Conservation (phyloP, 2,888 invertebrate genomes). For the Eristalis pertinax region DNA sequence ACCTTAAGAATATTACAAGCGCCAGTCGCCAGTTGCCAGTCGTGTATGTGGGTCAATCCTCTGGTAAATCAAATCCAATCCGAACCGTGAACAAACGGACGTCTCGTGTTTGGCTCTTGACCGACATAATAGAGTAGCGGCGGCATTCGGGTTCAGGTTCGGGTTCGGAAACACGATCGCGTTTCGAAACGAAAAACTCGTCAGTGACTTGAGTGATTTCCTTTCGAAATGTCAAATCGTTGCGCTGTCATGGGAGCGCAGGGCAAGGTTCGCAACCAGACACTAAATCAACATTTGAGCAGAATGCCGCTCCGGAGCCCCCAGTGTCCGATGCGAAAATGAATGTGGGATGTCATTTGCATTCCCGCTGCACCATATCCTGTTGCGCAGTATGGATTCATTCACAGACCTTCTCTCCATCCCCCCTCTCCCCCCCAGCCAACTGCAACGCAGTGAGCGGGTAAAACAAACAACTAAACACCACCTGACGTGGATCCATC, state of each 20-base stretch:
- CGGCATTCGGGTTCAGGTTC: conserved; percentile 5
- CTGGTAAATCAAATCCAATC: conserved; percentile 24
- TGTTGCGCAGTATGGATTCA: conserved; percentile 35
- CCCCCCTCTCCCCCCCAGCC: not conserved
- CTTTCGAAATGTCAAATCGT: conserved; percentile 24
- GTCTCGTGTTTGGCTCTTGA: conserved; percentile 66
- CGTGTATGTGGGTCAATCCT: conserved; percentile 48
- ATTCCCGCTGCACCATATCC: conserved; percentile 54
- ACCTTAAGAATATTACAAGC: not conserved
- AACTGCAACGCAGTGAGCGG: not conserved
- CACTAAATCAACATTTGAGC: conserved; percentile 37
- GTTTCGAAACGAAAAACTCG: conserved; percentile 57
- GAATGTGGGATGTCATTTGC: conserved; percentile 52
- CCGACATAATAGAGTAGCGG: conserved; percentile 46
- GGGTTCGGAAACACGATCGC: conserved; percentile 46
- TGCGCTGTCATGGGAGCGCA: conserved; percentile 3
- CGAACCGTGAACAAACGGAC: conserved; percentile 27
- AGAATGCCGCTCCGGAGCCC: not conserved
- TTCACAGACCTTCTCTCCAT: not conserved
- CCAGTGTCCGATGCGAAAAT: not conserved
- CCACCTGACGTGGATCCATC: conserved; percentile 63
- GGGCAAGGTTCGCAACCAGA: conserved; percentile 38
- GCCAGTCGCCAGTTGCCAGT: not conserved
- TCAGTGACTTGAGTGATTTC: conserved; percentile 18
- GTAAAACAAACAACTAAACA: conserved; percentile 52